Conservation (phyloP, 2,113 vertebrate species). For the Nibea coibor region DNA sequence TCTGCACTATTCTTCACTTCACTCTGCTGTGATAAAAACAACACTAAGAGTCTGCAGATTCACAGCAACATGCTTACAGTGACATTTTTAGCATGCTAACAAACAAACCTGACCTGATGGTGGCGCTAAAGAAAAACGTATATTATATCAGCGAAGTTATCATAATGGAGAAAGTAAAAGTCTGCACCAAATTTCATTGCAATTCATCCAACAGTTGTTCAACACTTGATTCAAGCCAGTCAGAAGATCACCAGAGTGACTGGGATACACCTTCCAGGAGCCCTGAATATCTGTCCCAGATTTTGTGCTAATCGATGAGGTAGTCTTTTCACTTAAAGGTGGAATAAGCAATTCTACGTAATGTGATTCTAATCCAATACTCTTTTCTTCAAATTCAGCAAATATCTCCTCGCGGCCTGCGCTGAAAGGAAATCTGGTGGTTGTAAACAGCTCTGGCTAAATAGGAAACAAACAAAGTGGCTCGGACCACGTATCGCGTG, state of each 20-base stretch:
- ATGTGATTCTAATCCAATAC: too few relatives aligned
- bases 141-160: neutral
- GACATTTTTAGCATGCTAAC: neutral
- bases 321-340: neutral
- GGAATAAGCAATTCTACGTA: too few relatives aligned
- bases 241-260: neutral
- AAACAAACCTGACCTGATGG: neutral
- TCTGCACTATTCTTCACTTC: constrained; percentile 25
- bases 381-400: too few relatives aligned
- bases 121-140: neutral
- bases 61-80: neutral
- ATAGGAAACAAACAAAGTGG: too few relatives aligned
- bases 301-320: neutral
- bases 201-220: neutral
- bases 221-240: neutral
- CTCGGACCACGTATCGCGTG: too few relatives aligned
- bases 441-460: too few relatives aligned
- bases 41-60: constrained; percentile 9
- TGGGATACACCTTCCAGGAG: neutral
- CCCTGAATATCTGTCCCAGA: neutral
- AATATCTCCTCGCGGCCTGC: too few relatives aligned
- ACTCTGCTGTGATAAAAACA: constrained; percentile 24
- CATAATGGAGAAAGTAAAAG: neutral
- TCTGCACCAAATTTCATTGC: neutral
- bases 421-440: too few relatives aligned